These are phyloP conservation scores for Sorex araneus DNA, from an alignment of 2,113 vertebrate genomes.

Conservation along the genomic window DNA sequence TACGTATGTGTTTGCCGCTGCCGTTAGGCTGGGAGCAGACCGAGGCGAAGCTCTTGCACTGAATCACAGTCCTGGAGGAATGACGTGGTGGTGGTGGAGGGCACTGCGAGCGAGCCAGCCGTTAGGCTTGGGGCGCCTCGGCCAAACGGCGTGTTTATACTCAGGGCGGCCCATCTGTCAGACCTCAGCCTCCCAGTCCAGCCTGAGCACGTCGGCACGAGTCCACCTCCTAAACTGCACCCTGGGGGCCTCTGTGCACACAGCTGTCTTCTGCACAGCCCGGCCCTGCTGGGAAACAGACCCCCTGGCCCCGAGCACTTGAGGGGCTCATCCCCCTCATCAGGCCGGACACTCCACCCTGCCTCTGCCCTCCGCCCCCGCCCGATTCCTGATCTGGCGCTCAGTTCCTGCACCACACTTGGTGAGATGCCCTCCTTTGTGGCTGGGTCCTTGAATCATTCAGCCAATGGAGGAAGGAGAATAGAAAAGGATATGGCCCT, in stretches of 20 bases:
- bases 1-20: neutral
- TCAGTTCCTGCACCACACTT: neutral
- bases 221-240: neutral
- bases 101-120: neutral
- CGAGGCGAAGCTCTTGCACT: too few species aligned
- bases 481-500: neutral
- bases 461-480: neutral
- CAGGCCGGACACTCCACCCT: neutral
- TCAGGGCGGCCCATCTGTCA: neutral
- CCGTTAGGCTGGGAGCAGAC: too few species aligned
- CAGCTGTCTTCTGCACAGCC: neutral
- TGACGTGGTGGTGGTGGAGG: too few species aligned
- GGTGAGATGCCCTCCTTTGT: rapidly evolving
- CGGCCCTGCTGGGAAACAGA: neutral
- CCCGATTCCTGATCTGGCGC: neutral
- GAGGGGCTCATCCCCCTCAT: neutral
- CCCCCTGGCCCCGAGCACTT: neutral
- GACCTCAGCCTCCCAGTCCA: slow-evolving; percentile 23
- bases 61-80: too few species aligned
- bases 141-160: neutral
- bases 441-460: neutral
- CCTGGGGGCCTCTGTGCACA: neutral
- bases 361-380: neutral
- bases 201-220: slow-evolving; percentile 2
- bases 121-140: neutral